These are phyloP conservation scores for Hydrochoerus hydrochaeris DNA, from an alignment of 2,113 vertebrate genomes.

Conservation along the genomic window DNA sequence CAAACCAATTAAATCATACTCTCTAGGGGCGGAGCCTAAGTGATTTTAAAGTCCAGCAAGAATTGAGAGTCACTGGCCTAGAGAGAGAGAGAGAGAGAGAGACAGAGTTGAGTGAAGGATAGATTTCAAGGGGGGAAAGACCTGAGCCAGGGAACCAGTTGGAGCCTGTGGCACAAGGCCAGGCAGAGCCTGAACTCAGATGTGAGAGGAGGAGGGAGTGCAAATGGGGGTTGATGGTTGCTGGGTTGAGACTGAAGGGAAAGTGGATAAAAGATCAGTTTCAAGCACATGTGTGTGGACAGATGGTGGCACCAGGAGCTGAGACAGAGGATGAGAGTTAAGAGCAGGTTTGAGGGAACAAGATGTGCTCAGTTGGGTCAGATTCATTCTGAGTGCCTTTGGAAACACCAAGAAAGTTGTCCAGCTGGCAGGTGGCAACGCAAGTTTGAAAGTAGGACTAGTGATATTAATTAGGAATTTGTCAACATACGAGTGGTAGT, in stretches of 20 bases:
- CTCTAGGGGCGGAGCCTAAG: not conserved
- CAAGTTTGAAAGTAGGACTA: not conserved
- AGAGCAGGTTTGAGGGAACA: not conserved
- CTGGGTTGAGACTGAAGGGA: not conserved
- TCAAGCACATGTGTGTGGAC: not conserved
- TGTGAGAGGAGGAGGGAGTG: not conserved
- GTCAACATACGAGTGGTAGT: not conserved
- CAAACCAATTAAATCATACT: not conserved
- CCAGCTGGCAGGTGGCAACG: not conserved
- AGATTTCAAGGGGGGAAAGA: not conserved
- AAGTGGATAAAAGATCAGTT: not conserved
- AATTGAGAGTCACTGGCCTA: constrained; percentile 32
- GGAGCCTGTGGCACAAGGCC: not conserved
- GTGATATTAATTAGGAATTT: not conserved
- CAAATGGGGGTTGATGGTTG: not conserved
- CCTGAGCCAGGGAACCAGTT: not conserved
- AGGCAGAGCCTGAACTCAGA: not conserved
- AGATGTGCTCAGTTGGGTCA: not conserved
- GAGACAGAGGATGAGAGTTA: not conserved
- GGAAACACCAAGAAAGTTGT: not conserved
- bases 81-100: not conserved
- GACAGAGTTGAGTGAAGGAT: not conserved
- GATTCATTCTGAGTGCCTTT: not conserved
- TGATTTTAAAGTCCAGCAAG: constrained; percentile 24
- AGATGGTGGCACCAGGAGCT: not conserved